Evolutionary conservation across 2,113 vertebrate species (phyloP).

Genomic region (Ailurus styani): DNA sequence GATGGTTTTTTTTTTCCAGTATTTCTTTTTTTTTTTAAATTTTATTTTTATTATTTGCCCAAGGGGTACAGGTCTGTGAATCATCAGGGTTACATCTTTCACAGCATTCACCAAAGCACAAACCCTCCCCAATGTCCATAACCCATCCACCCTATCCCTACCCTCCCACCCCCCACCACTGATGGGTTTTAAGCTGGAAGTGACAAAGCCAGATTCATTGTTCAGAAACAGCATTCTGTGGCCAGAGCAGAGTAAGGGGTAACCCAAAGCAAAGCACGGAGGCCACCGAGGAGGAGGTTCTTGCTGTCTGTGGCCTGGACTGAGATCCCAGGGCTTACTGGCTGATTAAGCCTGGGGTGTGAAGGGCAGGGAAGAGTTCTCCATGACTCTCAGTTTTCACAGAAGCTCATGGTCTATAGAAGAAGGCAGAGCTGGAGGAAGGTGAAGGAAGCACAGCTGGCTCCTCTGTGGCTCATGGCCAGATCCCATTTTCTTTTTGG

Average conservation of each 20-base stretch:
- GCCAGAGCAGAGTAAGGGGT: not conserved
- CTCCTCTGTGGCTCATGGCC: not conserved
- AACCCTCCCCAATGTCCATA: no score
- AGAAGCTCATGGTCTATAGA: not conserved
- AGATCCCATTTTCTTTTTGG: not conserved
- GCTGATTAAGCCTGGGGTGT: not conserved
- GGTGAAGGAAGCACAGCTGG: not conserved
- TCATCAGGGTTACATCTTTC: no score
- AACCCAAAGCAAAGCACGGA: not conserved
- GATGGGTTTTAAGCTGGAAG: not conserved
- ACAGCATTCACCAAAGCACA: no score
- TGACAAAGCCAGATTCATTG: not conserved
- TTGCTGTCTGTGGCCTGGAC: not conserved
- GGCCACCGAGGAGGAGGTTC: not conserved
- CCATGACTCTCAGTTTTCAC: not conserved
- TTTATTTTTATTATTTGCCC: no score
- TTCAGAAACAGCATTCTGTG: constrained; percentile 1
- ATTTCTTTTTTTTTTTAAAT: no score
- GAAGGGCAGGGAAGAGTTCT: not conserved
- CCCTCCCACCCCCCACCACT: no score
- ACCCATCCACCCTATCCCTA: no score
- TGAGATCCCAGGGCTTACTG: not conserved
- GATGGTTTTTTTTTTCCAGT: not conserved
- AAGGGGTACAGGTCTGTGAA: no score
- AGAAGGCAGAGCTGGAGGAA: not conserved